Base-by-base conservation (phyloP, 2,113 vertebrate species). In the Nycticorax nycticorax region DNA sequence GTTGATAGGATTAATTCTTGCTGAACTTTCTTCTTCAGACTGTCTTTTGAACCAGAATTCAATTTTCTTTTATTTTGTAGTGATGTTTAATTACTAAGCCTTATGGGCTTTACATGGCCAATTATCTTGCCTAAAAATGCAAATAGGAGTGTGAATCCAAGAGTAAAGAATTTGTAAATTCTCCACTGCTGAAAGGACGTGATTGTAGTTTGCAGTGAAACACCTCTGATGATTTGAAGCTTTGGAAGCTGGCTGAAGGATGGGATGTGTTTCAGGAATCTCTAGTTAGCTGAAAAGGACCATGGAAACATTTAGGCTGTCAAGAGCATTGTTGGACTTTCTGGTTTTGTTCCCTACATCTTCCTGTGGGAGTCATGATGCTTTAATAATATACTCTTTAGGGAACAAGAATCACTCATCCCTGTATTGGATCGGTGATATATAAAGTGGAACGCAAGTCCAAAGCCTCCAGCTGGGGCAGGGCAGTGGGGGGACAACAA, bases 41-140 rank as follows among this genome's bases (percentile, higher is more conserved):
- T 57, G 22, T 26, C 19, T 84, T 89, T 85, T 86, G 62, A 85
- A 87, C 52, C n/a, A 28, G 27, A 80, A 19, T 14, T 85, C 32
- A 4, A 9, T 55, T 88, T 71, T 57, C 32, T 71, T 74, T 64
- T 86, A 16, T 71, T 89, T 91, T 86, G 48, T 72, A 66, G 35
- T 37, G 23, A 21, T 72, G 45, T 87, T 93, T 95, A 84, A 72
- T 91, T 93, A 64, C 67, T 47, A 48, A 77, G 41, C 35, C 21
- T 74, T 74, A 69, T 21, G 35, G 47, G 50, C 57, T 91, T 89
- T 75, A 57, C 30, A 2, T n/a, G 50, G 50, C 48, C 3, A 72
- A 59, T 95, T 92, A 84, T 56, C 72, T 33, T 95, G 62, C 62
- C 66, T 93, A 57, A 91, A 92, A 85, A 85, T 83, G 75, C 47